Conservation (phyloP, 2,888 invertebrate species). For the Drosophila pegasa region DNA sequence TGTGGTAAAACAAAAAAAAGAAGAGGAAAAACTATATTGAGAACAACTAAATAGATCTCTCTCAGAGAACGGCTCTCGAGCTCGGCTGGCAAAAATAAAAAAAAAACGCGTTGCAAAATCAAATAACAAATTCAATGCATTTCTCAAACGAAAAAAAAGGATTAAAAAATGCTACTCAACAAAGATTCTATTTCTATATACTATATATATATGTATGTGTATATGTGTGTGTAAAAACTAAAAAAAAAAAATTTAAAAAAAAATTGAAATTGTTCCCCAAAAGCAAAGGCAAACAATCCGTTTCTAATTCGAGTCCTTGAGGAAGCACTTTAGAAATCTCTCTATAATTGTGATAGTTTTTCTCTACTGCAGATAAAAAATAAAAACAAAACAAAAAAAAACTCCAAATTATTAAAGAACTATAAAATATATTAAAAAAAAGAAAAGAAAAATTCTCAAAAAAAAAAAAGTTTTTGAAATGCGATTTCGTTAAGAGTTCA, state of each 20-base stretch:
- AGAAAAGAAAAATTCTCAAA: background rate
- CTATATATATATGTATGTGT: slow-evolving; percentile 26
- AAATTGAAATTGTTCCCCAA: slow-evolving; percentile 10
- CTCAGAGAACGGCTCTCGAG: slow-evolving; percentile 8
- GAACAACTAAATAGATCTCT: slow-evolving; percentile 33
- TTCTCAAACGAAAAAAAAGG: slow-evolving; percentile 42
- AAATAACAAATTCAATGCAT: slow-evolving; percentile 70
- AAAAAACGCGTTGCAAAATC: slow-evolving; percentile 71
- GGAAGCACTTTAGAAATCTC: slow-evolving; percentile 57
- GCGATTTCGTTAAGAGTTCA: slow-evolving; percentile 28
- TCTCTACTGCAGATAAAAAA: slow-evolving; percentile 47
- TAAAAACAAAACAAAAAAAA: background rate
- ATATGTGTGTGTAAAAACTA: slow-evolving; percentile 31
- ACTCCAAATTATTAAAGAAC: slow-evolving; percentile 22
- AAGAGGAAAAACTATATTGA: background rate
- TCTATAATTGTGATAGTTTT: slow-evolving; percentile 73
- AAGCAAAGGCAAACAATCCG: slow-evolving; percentile 49
- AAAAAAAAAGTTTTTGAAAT: slow-evolving; percentile 28
- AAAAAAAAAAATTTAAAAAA: slow-evolving; percentile 5
- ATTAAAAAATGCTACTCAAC: slow-evolving; percentile 8
- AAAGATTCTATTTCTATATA: slow-evolving; percentile 17
- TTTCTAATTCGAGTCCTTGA: slow-evolving; percentile 35
- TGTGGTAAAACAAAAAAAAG: slow-evolving; percentile 25
- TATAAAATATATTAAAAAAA: slow-evolving; percentile 10
- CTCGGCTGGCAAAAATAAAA: slow-evolving; percentile 24